Conservation (phyloP, 1,140 invertebrate genomes). For the Cotesia glomerata region DNA sequence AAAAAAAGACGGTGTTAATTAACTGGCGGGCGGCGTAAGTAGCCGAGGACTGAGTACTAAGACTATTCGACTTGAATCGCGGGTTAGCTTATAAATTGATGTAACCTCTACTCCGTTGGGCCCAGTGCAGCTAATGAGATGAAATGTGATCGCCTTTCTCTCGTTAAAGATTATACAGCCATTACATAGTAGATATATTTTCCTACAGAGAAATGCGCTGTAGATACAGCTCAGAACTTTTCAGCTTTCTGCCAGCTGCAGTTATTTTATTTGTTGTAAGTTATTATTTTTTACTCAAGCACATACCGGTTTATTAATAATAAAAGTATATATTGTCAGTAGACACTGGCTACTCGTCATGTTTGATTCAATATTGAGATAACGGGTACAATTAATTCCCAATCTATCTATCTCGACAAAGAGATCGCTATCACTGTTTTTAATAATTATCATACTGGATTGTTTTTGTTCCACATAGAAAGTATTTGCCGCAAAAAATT, state of each 20-base stretch:
- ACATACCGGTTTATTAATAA: slow-evolving; percentile 17
- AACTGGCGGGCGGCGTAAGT: slow-evolving; percentile 36
- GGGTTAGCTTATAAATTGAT: slow-evolving; percentile 51
- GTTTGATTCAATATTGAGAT: slow-evolving; percentile 32
- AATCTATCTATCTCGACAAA: slow-evolving; percentile 23
- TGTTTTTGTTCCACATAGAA: neutral
- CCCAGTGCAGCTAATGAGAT: slow-evolving; percentile 50
- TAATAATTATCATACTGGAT: neutral
- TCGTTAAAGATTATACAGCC: slow-evolving; percentile 47
- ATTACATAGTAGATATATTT: slow-evolving; percentile 30
- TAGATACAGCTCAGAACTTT: too few species aligned
- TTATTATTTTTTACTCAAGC: slow-evolving; percentile 4
- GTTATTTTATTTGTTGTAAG: neutral
- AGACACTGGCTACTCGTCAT: neutral
- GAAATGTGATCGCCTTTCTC: slow-evolving; percentile 59
- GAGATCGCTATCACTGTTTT: slow-evolving; percentile 11
- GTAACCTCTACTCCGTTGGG: slow-evolving; percentile 38
- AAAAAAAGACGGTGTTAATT: slow-evolving; percentile 47
- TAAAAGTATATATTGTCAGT: neutral
- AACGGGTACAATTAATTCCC: slow-evolving; percentile 36
- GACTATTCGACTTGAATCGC: slow-evolving; percentile 35
- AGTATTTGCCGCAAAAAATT: neutral
- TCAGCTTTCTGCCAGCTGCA: too few species aligned
- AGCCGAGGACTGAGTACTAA: slow-evolving; percentile 16
- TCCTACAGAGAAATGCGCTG: neutral